These are phyloP conservation scores for Cavia aperea DNA, from an alignment of 2,113 vertebrate species.

Conservation along the genomic window DNA sequence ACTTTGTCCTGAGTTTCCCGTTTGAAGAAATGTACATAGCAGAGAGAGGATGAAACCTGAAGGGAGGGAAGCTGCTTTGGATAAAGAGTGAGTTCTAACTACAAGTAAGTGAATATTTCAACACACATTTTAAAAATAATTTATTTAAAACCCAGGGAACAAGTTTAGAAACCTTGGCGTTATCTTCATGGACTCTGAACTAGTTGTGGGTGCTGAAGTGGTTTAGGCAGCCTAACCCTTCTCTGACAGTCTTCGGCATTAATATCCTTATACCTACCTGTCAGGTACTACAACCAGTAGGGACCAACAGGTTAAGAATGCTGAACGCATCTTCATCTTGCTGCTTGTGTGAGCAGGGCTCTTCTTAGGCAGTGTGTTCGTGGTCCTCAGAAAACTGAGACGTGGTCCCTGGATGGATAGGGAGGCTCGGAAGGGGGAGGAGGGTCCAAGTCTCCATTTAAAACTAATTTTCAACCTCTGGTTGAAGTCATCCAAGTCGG, in stretches of 20 bases:
- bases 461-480: background rate
- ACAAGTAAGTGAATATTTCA: background rate
- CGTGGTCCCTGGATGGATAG: too few relatives aligned
- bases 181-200: background rate
- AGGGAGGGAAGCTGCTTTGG: background rate
- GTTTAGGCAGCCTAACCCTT: background rate
- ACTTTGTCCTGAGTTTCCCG: background rate
- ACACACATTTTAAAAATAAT: background rate
- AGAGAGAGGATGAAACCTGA: background rate
- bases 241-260: background rate
- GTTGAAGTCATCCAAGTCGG: background rate
- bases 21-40: background rate
- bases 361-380: background rate
- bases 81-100: background rate
- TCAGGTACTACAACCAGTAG: background rate
- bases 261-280: background rate
- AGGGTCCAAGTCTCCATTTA: background rate
- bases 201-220: too few relatives aligned
- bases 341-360: background rate
- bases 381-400: background rate
- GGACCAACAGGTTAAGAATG: background rate
- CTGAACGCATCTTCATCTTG: background rate
- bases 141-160: background rate
- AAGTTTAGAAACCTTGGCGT: background rate
- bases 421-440: background rate